Evolutionary conservation across 1,140 invertebrate genomes (phyloP).

Genomic region (Sipha flava): DNA sequence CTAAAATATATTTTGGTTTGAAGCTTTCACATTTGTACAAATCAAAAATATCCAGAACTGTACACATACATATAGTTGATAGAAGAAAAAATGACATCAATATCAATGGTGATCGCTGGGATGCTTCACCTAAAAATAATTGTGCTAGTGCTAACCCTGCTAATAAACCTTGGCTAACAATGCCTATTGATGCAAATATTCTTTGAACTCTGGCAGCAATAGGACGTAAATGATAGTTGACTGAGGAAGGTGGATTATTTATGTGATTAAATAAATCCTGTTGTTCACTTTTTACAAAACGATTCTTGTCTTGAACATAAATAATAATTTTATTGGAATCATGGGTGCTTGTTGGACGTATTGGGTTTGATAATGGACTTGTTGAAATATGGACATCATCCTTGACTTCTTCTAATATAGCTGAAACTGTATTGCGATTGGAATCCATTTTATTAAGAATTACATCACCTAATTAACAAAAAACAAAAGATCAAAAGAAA

Average conservation of each 20-base stretch:
- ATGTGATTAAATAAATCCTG: neutral
- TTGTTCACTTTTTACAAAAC: constrained; percentile 11
- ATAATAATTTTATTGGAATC: constrained; percentile 28
- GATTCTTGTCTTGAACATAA: constrained; percentile 27
- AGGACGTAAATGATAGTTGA: neutral
- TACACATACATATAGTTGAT: constrained; percentile 16
- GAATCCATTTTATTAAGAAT: neutral
- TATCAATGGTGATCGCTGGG: constrained; percentile 19
- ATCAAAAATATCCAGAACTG: constrained; percentile 24
- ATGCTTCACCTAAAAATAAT: constrained; percentile 16
- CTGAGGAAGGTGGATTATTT: neutral
- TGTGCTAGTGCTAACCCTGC: constrained; percentile 9
- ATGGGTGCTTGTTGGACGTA: neutral
- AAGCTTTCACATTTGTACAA: constrained; percentile 18
- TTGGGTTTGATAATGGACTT: neutral
- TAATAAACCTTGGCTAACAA: constrained; percentile 12
- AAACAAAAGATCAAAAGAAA: neutral
- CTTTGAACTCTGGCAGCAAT: constrained; percentile 11
- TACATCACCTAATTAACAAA: neutral
- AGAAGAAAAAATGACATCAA: constrained; percentile 24
- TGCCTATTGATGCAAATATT: constrained; percentile 6
- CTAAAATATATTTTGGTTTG: constrained; percentile 28
- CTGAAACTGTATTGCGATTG: constrained; percentile 7
- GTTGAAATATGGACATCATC: constrained; percentile 19
- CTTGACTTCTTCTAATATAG: constrained; percentile 19